Base-by-base conservation (phyloP, 2,113 vertebrate genomes). In the Buteo buteo region DNA sequence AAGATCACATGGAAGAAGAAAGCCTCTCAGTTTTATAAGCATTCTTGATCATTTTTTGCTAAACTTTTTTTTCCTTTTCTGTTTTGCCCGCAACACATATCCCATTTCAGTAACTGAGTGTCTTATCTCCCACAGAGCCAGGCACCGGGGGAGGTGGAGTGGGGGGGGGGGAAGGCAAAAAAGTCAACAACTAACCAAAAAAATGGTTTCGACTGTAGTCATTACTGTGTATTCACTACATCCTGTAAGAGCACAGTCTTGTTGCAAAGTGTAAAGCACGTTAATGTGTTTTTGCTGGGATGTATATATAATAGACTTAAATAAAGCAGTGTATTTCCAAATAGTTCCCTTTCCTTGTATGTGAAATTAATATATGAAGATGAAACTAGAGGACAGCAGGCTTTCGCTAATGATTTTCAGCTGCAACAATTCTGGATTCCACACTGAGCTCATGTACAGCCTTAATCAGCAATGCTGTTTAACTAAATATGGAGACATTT, bases 401-500 rank as follows among this genome's bases (percentile, higher is more conserved):
- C 73, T 94, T 90, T 85, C 2, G 22, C 66, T 95, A 96, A 97
- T 96, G 94, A 91, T 94, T 95, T 95, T 97, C 96, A 97, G 89
- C 94, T 96, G 97, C 96, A 95, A 71, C 67, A 73, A 22, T 95
- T 95, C 93, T 95, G 69, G 78, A 82, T 95, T 97, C 86, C 94
- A 94, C 82, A 70, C 89, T 93, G 93, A 91, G 90, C 89, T 96
- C 73, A 29, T 94, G 78, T 86, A 73, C 93, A 91, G 78, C 89
- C 92, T 96, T 93, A 93, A 95, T 96, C 94, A 95, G 89, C 87
- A 96, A 40, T 87, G 58, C 79, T 82, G 84, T 91, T 96, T 91
- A 91, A 87, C 94, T 96, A 96, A 97, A 96, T 96, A 85, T 83
- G 93, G 87, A 94, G 94, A 88, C 91, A 88, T 93, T 91, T 94